phyloP scores from a whole-genome alignment of 2,113 vertebrate genomes.

The Athene cunicularia region DNA sequence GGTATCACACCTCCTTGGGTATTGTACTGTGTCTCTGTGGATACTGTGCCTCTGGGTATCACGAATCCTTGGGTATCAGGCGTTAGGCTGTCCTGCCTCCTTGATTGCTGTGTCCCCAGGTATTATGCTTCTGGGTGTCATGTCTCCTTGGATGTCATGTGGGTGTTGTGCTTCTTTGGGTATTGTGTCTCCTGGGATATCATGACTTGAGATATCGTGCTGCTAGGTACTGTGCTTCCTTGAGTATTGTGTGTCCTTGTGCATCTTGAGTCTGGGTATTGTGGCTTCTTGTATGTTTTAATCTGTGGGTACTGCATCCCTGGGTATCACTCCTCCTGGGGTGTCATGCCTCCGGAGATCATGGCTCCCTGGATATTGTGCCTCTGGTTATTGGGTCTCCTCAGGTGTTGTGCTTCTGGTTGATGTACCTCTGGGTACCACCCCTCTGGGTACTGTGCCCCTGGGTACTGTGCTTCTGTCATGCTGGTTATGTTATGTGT shows the following conservation, averaged over 20 bases:
- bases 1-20: background rate
- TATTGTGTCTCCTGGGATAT: background rate
- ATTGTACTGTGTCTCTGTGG: background rate
- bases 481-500: fast-evolving
- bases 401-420: background rate
- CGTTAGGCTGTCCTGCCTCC: background rate
- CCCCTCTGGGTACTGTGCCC: background rate
- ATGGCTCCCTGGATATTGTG: background rate
- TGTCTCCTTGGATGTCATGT: background rate
- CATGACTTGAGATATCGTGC: no score
- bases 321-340: background rate
- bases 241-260: background rate
- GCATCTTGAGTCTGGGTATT: background rate
- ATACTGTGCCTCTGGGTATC: background rate
- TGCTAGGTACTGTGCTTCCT: background rate
- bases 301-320: background rate
- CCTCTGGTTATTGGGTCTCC: background rate
- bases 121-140: background rate
- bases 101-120: background rate
- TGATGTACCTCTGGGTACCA: no score
- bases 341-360: background rate
- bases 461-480: background rate
- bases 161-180: background rate
- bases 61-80: background rate
- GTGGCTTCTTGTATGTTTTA: background rate